Base-by-base conservation (phyloP, 1,140 invertebrate species). In the Hypothenemus hampei region DNA sequence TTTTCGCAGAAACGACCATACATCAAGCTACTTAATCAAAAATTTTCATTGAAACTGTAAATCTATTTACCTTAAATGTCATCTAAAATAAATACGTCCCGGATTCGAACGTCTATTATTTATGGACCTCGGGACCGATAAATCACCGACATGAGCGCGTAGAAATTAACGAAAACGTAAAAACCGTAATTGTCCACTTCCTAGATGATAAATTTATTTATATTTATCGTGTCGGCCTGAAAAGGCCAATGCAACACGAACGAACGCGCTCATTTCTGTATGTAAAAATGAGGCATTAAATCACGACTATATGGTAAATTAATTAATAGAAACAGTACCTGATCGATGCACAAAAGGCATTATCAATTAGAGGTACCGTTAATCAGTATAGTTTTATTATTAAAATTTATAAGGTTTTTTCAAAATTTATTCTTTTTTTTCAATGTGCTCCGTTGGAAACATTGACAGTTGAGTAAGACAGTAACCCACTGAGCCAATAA, bases 161-260 rank as follows among this genome's bases (percentile, higher is more conserved):
- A 54, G 51, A 54, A 54, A 54, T 54, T 54, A 54, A 54, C 51
- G 46, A 54, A 54, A 43, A 52, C n/a, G n/a, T n/a, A n/a, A n/a
- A n/a, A n/a, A 54, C 21, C 41, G 20, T 54, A 54, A 54, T 54
- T 54, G 51, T 54, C 43, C n/a, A 54, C 51, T 54, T 54, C 51
- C 51, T 54, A 45, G 51, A 46, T 46, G 51, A 54, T 54, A 54
- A 54, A 54, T 54, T 54, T 54, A 54, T 36, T n/a, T 46, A 54
- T 54, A 54, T 54, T 54, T 54, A 54, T 54, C 29, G 51, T 54
- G 33, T 6, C 26, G 20, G 43, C 41, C 33, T 54, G 51, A 54
- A 54, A 54, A 39, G 43, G 33, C 43, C 19, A 35, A 20, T 37
- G 18, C 20, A 29, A 29, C 37, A 37, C 23, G 24, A n/a, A n/a